Conservation (phyloP, 2,888 invertebrate genomes). For the Octonoba sinensis region DNA sequence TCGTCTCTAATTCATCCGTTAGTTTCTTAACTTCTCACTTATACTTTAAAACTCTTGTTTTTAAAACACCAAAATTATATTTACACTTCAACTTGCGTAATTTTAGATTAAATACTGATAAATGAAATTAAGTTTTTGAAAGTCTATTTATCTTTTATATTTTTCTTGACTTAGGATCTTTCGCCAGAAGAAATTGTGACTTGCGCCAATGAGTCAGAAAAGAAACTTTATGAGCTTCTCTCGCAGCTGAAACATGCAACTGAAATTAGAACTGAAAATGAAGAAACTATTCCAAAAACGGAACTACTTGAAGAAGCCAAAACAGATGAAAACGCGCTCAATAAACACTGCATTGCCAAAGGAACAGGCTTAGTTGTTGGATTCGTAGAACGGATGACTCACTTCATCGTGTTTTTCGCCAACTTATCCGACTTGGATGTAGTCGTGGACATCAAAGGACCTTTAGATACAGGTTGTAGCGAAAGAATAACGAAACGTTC, state of each 20-base stretch:
- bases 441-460: conserved; percentile 69
- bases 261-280: conserved; percentile 68
- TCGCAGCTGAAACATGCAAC: conserved; percentile 68
- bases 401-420: conserved; percentile 68
- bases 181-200: conserved; percentile 70
- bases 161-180: conserved; percentile 65
- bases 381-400: conserved; percentile 69
- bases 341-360: conserved; percentile 67
- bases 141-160: background rate
- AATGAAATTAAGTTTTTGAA: too few species aligned
- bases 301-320: conserved; percentile 23
- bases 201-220: conserved; percentile 67
- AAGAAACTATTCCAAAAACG: conserved; percentile 68
- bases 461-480: conserved; percentile 68
- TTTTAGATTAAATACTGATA: too few species aligned
- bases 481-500: conserved; percentile 64
- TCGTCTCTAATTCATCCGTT: background rate
- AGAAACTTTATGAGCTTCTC: conserved; percentile 69
- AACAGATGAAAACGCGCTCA: background rate
- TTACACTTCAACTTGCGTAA: too few species aligned
- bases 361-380: conserved; percentile 70
- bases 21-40: too few species aligned
- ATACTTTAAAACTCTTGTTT: too few species aligned
- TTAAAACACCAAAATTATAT: too few species aligned
- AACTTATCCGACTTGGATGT: conserved; percentile 65